Percentiles rank a stretch among this genome's conserved stretches.
Conservation (phyloP, 1,140 invertebrate genomes). For the Mizuhopecten yessoensis region DNA sequence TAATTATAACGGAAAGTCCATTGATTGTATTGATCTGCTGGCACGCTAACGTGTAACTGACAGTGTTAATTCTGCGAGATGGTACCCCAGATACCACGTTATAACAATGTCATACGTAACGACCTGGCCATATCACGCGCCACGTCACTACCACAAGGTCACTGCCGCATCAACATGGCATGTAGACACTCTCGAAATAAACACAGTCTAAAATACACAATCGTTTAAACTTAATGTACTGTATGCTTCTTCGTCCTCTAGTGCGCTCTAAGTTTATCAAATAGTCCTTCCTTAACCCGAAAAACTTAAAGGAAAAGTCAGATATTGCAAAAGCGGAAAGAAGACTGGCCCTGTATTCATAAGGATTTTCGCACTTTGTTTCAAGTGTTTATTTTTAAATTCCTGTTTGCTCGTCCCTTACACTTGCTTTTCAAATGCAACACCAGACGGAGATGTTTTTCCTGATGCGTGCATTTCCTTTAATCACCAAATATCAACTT, state of each 20-base stretch:
- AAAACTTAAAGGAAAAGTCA: not conserved
- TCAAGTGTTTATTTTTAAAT: not conserved
- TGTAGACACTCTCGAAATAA: not conserved
- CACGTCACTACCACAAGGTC: not conserved
- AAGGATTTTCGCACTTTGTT: not conserved
- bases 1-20: constrained; percentile 29
- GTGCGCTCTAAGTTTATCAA: too few species aligned
- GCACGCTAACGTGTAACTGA: constrained; percentile 29
- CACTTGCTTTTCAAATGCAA: not conserved
- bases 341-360: too few species aligned
- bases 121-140: not conserved
- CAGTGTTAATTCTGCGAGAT: constrained; percentile 9
- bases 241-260: too few species aligned
- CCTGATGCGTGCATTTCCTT: not conserved
- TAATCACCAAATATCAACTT: not conserved
- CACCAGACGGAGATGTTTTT: not conserved
- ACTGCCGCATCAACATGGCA: not conserved
- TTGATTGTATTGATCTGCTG: constrained; percentile 5
- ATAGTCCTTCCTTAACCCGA: too few species aligned
- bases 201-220: not conserved
- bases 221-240: not conserved
- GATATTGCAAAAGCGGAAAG: not conserved
- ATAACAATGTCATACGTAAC: not conserved
- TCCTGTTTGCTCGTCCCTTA: not conserved
- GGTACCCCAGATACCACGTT: not conserved